Evolutionary conservation across 2,797 vertebrate species (phyloP).

Genomic region (Semotilus atromaculatus): DNA sequence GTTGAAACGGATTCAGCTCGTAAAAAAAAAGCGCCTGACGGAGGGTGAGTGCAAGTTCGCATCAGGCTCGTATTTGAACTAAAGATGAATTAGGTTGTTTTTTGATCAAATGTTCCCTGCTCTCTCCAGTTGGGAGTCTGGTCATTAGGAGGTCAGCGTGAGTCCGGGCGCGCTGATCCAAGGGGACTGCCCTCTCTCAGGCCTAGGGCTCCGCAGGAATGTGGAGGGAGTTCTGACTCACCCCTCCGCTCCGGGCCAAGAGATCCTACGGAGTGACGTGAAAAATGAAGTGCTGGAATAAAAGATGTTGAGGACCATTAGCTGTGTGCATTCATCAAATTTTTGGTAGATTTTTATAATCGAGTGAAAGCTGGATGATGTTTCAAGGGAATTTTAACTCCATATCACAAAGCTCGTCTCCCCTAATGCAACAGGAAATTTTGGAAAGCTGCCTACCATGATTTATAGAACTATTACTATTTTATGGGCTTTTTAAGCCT

Average conservation of each 20-base stretch:
- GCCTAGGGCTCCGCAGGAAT: constrained; percentile 40
- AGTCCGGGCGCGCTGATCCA: background rate
- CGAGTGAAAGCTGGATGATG: background rate
- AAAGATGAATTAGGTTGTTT: constrained; percentile 5
- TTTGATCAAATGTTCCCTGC: constrained; percentile 5
- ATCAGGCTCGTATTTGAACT: background rate
- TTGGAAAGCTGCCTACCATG: background rate
- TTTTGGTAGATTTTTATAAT: constrained; percentile 1
- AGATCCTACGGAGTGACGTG: constrained; percentile 21
- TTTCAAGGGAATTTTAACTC: background rate
- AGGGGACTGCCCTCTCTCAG: constrained; percentile 36
- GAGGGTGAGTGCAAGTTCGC: constrained; percentile 17
- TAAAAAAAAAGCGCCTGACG: background rate
- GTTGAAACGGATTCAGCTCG: background rate
- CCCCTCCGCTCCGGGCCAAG: constrained; percentile 14
- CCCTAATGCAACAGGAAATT: background rate
- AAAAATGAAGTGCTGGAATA: constrained; percentile 19
- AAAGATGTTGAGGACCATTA: constrained; percentile 21
- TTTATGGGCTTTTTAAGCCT: background rate
- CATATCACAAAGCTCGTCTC: background rate
- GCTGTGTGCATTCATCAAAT: constrained; percentile 17
- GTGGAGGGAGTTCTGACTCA: constrained; percentile 28
- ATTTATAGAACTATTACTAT: constrained; percentile 7
- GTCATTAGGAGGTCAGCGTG: constrained; percentile 20
- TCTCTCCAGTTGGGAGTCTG: background rate